Base-by-base conservation (phyloP, 2,797 vertebrate genomes). In the Acomys russatus region DNA sequence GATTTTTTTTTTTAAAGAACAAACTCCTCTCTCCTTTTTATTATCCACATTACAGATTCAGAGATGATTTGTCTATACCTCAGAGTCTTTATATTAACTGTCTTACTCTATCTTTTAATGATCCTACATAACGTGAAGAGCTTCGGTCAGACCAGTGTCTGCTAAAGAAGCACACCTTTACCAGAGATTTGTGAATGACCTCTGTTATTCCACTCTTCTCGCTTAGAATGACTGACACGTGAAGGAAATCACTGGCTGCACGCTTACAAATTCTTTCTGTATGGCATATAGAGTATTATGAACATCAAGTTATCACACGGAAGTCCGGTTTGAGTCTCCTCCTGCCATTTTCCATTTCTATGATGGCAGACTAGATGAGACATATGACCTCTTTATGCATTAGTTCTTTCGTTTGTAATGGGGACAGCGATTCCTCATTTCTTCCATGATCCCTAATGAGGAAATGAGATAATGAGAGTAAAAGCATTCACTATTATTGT, bases 401-500 rank as follows among this genome's bases (percentile, higher is more conserved):
- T 78, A 49, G 54, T 2, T 88, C 92, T 91, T 78, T 83, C 49
- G 59, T 95, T 93, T 87, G 28, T 91, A 85, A 93, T 76, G 14
- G 64, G 20, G 49, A 95, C 89, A 94, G 80, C 88, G 94, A 93
- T 95, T 93, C 51, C 73, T 51, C 61, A 80, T 94, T 74, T 91
- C 54, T 96, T 87, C 96, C 82, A 87, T 89, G 54, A 61, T 92
- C 38, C 63, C 30, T 93, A 96, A 96, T 94, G 90, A 97, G 78
- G 92, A 97, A 94, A 97, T 92, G 93, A 92, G 74, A 87, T 91
- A 92, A 98, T 73, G 51, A 25, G 71, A 96, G 54, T 66, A 87
- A 92, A 94, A 91, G 35, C 61, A 89, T 76, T 96, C 90, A 71
- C 51, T 94, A 91, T 93, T 93, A 92, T 83, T 96, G 38, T 88